These are phyloP conservation scores for Discoglossus pictus DNA, from an alignment of 2,797 vertebrate genomes.

Conservation along the genomic window DNA sequence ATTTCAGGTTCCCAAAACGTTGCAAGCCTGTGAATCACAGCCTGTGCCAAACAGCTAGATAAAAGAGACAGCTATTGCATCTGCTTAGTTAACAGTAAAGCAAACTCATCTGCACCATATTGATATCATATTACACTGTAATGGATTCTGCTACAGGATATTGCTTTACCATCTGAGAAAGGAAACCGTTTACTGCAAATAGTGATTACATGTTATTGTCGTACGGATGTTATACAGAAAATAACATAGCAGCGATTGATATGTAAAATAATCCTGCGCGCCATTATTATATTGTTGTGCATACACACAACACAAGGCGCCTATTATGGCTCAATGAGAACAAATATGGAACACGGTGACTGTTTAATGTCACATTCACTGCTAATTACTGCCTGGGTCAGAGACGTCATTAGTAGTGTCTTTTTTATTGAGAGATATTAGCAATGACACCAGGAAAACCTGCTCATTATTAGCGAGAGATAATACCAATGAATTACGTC, in stretches of 20 bases:
- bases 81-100: slow-evolving; percentile 8
- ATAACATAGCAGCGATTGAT: neutral
- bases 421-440: slow-evolving; percentile 26
- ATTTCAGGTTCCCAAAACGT: no score
- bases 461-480: slow-evolving; percentile 33
- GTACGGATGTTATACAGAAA: neutral
- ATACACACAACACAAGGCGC: no score
- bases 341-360: neutral
- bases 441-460: slow-evolving; percentile 14
- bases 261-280: no score
- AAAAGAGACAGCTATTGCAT: neutral
- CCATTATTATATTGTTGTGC: no score
- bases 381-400: slow-evolving; percentile 19
- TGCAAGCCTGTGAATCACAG: no score
- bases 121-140: slow-evolving; percentile 16
- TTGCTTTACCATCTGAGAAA: slow-evolving; percentile 5
- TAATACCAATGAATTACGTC: slow-evolving; percentile 41
- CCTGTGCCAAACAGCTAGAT: no score
- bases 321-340: neutral
- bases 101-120: slow-evolving; percentile 4
- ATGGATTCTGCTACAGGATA: slow-evolving; percentile 27
- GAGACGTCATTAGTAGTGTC: neutral
- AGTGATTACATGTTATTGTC: slow-evolving; percentile 1
- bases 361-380: slow-evolving; percentile 20
- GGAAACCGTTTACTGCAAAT: slow-evolving; percentile 10